These are phyloP conservation scores for Lucilia cuprina DNA, from an alignment of 1,140 invertebrate genomes.

Conservation along the genomic window DNA sequence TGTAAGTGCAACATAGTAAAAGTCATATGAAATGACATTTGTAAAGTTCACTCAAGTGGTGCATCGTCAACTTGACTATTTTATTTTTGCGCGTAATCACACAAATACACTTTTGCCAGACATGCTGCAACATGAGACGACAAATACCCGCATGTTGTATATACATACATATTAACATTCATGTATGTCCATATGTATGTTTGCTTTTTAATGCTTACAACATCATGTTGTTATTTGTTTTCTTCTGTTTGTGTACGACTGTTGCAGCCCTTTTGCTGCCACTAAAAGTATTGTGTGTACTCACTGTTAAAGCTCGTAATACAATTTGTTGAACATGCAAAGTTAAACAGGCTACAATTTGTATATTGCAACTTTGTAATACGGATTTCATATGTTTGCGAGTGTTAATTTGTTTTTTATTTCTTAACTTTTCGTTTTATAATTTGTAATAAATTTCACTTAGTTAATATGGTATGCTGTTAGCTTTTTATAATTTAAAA, in stretches of 20 bases:
- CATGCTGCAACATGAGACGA: not conserved
- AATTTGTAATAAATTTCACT: not conserved
- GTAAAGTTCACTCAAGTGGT: constrained; percentile 30
- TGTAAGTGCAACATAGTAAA: constrained; percentile 23
- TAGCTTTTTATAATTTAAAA: not conserved
- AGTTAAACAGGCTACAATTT: constrained; percentile 27
- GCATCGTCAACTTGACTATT: constrained; percentile 13
- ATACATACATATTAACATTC: not conserved
- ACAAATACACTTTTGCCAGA: not conserved
- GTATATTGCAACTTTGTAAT: not conserved
- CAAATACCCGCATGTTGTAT: not conserved
- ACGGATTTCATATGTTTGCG: not conserved
- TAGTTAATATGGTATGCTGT: not conserved
- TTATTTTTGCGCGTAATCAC: constrained; percentile 16
- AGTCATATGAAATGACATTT: constrained; percentile 31
- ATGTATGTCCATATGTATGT: not conserved
- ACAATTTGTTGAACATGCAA: constrained; percentile 32
- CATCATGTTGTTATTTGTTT: not conserved
- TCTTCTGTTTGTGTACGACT: not conserved
- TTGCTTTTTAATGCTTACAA: not conserved
- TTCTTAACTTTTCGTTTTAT: not conserved
- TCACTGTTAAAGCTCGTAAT: constrained; percentile 30
- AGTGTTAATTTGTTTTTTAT: constrained; percentile 12
- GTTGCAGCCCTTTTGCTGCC: not conserved
- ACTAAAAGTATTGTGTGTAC: not conserved